Conservation (phyloP, 2,888 invertebrate genomes). For the Drosophila bunnanda region DNA sequence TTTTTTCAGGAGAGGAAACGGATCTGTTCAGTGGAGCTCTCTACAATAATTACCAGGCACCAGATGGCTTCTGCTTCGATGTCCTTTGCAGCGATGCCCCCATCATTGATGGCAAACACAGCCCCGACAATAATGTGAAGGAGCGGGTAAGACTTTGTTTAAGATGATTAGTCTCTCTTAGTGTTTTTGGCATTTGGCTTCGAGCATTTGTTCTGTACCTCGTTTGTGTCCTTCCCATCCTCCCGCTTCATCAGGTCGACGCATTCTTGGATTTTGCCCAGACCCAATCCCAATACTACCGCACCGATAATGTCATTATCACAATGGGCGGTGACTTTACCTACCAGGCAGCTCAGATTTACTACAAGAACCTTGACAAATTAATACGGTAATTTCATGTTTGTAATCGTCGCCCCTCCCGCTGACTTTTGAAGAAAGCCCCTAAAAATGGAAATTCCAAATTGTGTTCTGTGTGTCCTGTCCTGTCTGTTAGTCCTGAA, state of each 20-base stretch:
- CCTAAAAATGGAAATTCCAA: conserved; percentile 21
- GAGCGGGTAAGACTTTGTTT: conserved; percentile 86
- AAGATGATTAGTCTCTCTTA: neutral
- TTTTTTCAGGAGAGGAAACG: conserved; percentile 49
- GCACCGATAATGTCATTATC: conserved; percentile 90
- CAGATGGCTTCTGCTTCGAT: conserved; percentile 97
- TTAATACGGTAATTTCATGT: conserved; percentile 87
- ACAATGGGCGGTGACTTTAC: conserved; percentile 97
- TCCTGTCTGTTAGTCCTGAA: neutral
- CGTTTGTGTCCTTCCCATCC: conserved; percentile 17
- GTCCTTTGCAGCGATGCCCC: conserved; percentile 93
- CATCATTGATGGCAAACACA: conserved; percentile 91
- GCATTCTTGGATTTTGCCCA: conserved; percentile 87
- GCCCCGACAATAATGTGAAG: conserved; percentile 93
- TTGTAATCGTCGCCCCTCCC: conserved; percentile 6
- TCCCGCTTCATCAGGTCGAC: conserved; percentile 64
- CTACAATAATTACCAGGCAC: conserved; percentile 93
- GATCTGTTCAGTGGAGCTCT: conserved; percentile 93
- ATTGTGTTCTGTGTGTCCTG: conserved; percentile 7
- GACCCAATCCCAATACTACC: conserved; percentile 87
- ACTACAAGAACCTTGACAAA: conserved; percentile 94
- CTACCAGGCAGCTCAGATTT: conserved; percentile 92
- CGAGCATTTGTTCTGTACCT: conserved; percentile 36
- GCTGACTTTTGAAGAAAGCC: conserved; percentile 39
- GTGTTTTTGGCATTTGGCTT: conserved; percentile 17